These are phyloP conservation scores for Henicopernis longicauda DNA, from an alignment of 2,113 vertebrate genomes.

Conservation along the genomic window DNA sequence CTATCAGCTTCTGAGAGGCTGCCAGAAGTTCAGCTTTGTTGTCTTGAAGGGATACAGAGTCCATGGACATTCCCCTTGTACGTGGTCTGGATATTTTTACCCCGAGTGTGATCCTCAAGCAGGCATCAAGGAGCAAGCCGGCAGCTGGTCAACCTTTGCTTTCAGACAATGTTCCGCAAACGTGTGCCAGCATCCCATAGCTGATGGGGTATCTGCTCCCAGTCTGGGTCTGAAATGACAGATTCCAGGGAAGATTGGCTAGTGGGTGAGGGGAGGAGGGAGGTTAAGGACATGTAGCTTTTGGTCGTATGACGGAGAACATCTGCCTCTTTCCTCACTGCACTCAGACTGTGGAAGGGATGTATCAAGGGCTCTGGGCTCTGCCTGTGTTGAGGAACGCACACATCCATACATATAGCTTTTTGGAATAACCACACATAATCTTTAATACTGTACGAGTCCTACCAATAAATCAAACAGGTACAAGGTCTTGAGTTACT, in stretches of 20 bases:
- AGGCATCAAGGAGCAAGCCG: background rate
- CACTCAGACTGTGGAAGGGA: background rate
- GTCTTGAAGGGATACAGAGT: background rate
- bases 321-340: background rate
- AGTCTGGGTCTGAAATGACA: background rate
- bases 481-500: background rate
- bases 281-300: background rate
- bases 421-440: background rate
- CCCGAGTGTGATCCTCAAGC: background rate
- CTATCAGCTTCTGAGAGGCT: background rate
- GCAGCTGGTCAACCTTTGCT: background rate
- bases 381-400: background rate
- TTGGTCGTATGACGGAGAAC: accelerated
- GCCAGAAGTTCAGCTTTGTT: background rate
- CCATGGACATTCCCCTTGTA: background rate
- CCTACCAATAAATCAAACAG: background rate
- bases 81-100: background rate
- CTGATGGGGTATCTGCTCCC: background rate
- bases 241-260: background rate
- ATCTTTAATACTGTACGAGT: background rate
- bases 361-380: background rate
- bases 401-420: accelerated
- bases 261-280: background rate
- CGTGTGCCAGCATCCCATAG: background rate
- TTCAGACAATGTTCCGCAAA: background rate